Evolutionary conservation across 1,140 invertebrate genomes (phyloP).

Genomic region (Lordiphosa stackelbergi): DNA sequence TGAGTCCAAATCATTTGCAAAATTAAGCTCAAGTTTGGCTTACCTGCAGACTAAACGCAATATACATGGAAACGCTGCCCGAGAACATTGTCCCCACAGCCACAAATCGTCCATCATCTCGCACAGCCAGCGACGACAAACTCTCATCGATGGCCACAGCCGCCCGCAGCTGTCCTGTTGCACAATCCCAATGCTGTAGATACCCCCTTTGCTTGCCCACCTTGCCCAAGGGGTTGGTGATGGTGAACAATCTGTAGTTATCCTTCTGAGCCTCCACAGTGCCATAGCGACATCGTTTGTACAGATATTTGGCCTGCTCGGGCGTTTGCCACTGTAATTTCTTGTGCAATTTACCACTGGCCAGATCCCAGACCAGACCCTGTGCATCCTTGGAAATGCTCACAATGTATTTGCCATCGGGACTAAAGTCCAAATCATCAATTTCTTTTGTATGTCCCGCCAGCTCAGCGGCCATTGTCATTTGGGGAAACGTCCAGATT

Average conservation of each 20-base stretch:
- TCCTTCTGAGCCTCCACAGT: conserved; percentile 82
- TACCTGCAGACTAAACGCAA: conserved; percentile 94
- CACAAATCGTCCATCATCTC: conserved; percentile 93
- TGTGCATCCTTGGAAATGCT: conserved; percentile 93
- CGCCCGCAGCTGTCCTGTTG: conserved; percentile 79
- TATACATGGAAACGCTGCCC: conserved; percentile 92
- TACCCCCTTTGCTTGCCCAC: conserved; percentile 85
- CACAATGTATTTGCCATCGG: conserved; percentile 85
- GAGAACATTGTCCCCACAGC: conserved; percentile 95
- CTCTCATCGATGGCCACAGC: conserved; percentile 83
- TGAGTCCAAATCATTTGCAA: not conserved
- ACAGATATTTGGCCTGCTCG: conserved; percentile 87
- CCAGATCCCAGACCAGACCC: conserved; percentile 87
- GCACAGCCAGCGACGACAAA: conserved; percentile 90
- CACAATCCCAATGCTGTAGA: conserved; percentile 85
- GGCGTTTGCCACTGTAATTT: conserved; percentile 84
- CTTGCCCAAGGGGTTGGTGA: conserved; percentile 86
- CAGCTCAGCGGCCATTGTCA: conserved; percentile 84
- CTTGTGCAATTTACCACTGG: conserved; percentile 78
- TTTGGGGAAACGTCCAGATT: conserved; percentile 92
- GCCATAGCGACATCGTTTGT: conserved; percentile 89
- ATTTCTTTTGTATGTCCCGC: conserved; percentile 88
- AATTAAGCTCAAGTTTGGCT: conserved; percentile 15
- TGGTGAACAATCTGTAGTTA: conserved; percentile 86
- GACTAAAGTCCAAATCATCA: conserved; percentile 94